These are phyloP conservation scores for Erebia palarica DNA, from an alignment of 2,888 invertebrate species.

Conservation along the genomic window DNA sequence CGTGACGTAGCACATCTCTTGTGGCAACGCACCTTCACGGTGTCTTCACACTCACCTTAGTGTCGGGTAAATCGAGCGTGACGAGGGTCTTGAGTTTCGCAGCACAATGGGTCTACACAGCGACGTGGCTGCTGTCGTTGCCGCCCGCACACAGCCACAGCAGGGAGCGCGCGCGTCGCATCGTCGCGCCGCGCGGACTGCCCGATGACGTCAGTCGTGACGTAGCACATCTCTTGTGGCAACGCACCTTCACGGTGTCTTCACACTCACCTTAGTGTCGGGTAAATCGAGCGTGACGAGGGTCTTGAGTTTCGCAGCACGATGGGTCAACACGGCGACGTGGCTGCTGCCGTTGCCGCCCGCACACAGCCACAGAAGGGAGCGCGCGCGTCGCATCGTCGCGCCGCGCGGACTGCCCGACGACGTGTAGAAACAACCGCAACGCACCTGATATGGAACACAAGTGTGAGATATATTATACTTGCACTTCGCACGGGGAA, in stretches of 20 bases:
- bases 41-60: conserved; percentile 76
- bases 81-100: conserved; percentile 88
- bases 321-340: conserved; percentile 90
- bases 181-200: conserved; percentile 64
- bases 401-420: conserved; percentile 65
- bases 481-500: not conserved
- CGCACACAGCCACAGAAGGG: conserved; percentile 95
- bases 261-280: conserved; percentile 85
- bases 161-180: conserved; percentile 88
- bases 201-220: conserved; percentile 73
- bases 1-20: conserved; percentile 70
- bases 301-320: conserved; percentile 88
- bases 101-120: conserved; percentile 90
- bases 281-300: conserved; percentile 90
- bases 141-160: conserved; percentile 94
- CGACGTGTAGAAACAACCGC: conserved; percentile 93
- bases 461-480: not conserved
- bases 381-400: conserved; percentile 85
- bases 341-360: conserved; percentile 87
- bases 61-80: conserved; percentile 90
- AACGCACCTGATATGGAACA: conserved; percentile 86
- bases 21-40: too few species aligned
- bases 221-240: conserved; percentile 50
- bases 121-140: conserved; percentile 86
- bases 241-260: too few species aligned